Evolutionary conservation across 2,888 invertebrate species (phyloP), one percentile per base, ranked within the genome.

Genomic region (Ormyrus thymus): DNA sequence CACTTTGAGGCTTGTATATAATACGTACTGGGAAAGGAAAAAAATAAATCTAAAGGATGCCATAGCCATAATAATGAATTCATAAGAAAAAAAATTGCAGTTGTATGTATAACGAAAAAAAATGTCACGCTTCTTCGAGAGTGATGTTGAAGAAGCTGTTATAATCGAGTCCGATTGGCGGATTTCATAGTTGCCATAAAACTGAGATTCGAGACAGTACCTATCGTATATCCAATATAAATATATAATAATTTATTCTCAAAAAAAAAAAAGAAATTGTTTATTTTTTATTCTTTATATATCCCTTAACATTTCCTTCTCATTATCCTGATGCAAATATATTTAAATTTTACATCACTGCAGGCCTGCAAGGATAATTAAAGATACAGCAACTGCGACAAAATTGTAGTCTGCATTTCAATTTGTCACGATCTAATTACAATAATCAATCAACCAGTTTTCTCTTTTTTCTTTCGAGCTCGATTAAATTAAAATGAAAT

Each of bases 231-330:
- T 88, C 86, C 87, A 89, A 87, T 87, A 85, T 85, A 87, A 85
- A 85, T 87, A 89, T 90, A 90, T 90, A 90, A 89, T 90, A 90
- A 90, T 90, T 90, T 90, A 90, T 90, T 90, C 90, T 90, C 86
- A 89, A 89, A 84, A 87, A 82, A 80, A 51, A 71, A 50, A 50
- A 51, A 71, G 43, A 50, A 53, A 62, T 69, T 61, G 71, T 76
- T 77, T 77, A 73, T 81, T 78, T 76, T 75, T 75, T 53, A 7
- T 7, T 64, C 13, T 11, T 51, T 7, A 4, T 11, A 53, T 15
- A 15, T 64, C 66, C 50, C n/a, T 7, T 45, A 8, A 46, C 29
- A 10, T 11, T 5, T 1, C 11, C 13, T 56, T 11, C 15, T 7
- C 7, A 10, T 46, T 0, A 61, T 10, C 56, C 45, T 43, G 7